Base-by-base conservation (phyloP, 2,797 vertebrate species). In the Microctenopoma steveboyesi region DNA sequence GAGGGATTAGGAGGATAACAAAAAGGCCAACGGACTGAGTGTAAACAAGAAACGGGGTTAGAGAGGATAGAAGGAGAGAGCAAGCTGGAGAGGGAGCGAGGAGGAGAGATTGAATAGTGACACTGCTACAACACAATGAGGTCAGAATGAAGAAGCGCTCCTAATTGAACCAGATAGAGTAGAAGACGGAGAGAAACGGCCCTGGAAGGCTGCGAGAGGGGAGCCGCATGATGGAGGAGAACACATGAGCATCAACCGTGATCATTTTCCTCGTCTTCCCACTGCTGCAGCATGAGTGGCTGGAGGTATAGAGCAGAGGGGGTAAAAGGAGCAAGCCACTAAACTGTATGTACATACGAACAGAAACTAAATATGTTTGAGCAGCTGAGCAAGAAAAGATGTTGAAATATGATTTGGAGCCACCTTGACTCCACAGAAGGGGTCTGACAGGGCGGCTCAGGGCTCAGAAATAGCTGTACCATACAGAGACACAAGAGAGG, bases 111-210 rank as follows among this genome's bases (percentile, higher is more conserved):
- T 91, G 89, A 93, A 92, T 75, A 81, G 91, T 93, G 92, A 92
- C 93, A 93, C 87, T 67, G 87, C 80, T 71, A 64, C 89, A 93
- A 91, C 93, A 93, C 92, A 94, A 93, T 94, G 92, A 86, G 93
- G 93, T 94, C 94, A 94, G 78, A 81, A 90, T 92, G 92, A 93
- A 93, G 90, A 93, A 94, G 92, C 88, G 85, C 86, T 88, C 84
- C 91, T 93, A 94, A 93, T 92, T 93, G 89, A 90, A 93, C 90
- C 90, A 92, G 91, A 93, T 91, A 91, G 87, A 90, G 84, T 77
- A 90, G 85, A 89, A 83, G 85, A 91, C 83, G 81, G 86, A 69
- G 71, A 66, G 73, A 53, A 61, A 33, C 50, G 63, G 84, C 72
- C 51, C 60, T 54, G 69, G 51, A 72, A 72, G 79, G 85, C 58